Base-by-base conservation (phyloP, 2,888 invertebrate genomes). In the Zhengitettix transpicula region DNA sequence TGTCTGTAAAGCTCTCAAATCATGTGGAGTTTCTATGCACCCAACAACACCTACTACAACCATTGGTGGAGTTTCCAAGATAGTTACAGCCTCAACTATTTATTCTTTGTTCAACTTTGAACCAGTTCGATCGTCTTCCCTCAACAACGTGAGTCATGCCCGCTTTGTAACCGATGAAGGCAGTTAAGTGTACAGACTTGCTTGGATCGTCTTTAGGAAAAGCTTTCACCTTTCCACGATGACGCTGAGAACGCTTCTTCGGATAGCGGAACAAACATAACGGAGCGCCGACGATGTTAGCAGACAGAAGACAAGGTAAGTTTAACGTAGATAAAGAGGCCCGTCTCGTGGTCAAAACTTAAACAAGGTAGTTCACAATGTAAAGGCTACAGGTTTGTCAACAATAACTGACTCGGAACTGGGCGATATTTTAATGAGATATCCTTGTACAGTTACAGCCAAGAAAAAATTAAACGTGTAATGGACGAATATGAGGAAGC, bases 71-170 rank as follows among this genome's bases (percentile, higher is more conserved):
- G 98, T 88, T 78, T 99, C 99, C 68, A 99, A 80, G 69, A 99
- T 87, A 40, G 99, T 99, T 2, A 99, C 99, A 55, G 96, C 94
- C 75, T 99, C 99, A 40, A 99, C 97, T 62, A 99, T 94, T 77
- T 99, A 99, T 77, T 99, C 99, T 78, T 99, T 99, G 81, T 99
- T 97, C 64, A 97, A 89, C 82, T 99, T 97, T 76, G 97, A 98
- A 65, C 97, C 97, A 71, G 96, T 96, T 77, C 96, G 86, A 77
- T 98, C 96, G 58, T 96, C 97, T 78, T 99, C 99, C 68, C 99
- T 84, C 11, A n/a, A 99, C 91, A 75, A 99, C 90, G 75, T 99
- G 99, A 70, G 96, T 97, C 99, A 99, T 99, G 74, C 99, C 99
- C 72, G 99, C 98, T 76, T 99, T 99, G 78, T 97, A 99, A 62